Evolutionary conservation across 2,888 invertebrate genomes (phyloP).

Genomic region (Sarcophaga carnaria): DNA sequence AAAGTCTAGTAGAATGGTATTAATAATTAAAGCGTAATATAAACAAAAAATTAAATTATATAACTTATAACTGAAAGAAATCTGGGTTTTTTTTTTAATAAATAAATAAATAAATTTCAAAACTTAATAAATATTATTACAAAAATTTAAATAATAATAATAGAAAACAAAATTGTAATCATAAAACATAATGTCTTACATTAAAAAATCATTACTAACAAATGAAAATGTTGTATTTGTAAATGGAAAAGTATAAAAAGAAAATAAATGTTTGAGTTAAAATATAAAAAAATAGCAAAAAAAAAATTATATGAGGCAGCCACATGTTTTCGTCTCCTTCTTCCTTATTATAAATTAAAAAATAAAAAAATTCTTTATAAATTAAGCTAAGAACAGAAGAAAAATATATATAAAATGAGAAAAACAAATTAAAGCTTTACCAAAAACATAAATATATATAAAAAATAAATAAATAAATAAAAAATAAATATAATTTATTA

Average conservation of each 20-base stretch:
- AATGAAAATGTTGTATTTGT: slow-evolving; percentile 57
- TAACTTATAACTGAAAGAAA: slow-evolving; percentile 42
- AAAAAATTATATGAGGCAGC: slow-evolving; percentile 62
- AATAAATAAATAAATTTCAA: not conserved
- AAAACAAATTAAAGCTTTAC: slow-evolving; percentile 68
- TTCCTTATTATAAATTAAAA: slow-evolving; percentile 58
- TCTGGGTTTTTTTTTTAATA: not conserved
- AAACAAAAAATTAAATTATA: not conserved
- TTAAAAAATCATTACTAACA: slow-evolving; percentile 52
- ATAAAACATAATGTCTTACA: not conserved
- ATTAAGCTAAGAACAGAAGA: slow-evolving; percentile 46
- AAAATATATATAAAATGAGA: slow-evolving; percentile 25
- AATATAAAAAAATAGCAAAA: slow-evolving; percentile 34
- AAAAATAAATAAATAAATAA: slow-evolving; percentile 23
- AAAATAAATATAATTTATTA: not conserved
- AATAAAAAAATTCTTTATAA: slow-evolving; percentile 53
- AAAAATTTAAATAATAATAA: not conserved
- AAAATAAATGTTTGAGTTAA: slow-evolving; percentile 46
- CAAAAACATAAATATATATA: slow-evolving; percentile 28
- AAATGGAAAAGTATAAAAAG: slow-evolving; percentile 12
- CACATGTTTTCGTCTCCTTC: slow-evolving; percentile 70
- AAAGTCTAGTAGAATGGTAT: not conserved
- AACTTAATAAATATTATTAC: not conserved
- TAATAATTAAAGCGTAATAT: not conserved
- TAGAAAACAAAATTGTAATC: slow-evolving; percentile 4